These are phyloP conservation scores for Punctoribates punctum DNA, from an alignment of 2,888 invertebrate genomes.

Conservation along the genomic window DNA sequence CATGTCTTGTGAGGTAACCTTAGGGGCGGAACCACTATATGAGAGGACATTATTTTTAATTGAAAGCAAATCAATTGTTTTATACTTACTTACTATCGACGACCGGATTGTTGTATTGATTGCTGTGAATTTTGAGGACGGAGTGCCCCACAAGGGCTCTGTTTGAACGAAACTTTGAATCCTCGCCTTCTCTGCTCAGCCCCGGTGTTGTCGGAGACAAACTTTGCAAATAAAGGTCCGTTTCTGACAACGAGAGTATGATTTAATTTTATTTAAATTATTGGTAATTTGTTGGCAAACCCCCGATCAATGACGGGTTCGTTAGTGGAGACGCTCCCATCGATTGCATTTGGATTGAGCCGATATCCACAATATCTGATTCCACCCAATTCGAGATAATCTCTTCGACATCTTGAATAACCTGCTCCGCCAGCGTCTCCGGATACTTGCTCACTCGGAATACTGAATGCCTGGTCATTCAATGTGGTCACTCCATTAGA, in stretches of 20 bases:
- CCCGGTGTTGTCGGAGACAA: slow-evolving; percentile 43
- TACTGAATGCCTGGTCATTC: slow-evolving; percentile 1
- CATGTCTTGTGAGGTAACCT: not conserved
- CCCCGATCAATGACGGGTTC: slow-evolving; percentile 44
- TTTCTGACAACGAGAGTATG: slow-evolving; percentile 15
- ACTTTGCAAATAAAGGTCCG: slow-evolving; percentile 47
- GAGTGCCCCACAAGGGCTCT: slow-evolving; percentile 45
- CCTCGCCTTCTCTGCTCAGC: slow-evolving; percentile 44
- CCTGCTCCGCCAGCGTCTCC: slow-evolving; percentile 44
- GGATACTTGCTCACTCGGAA: not conserved
- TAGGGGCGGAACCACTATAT: not conserved
- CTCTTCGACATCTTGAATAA: slow-evolving; percentile 43
- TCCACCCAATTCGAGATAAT: slow-evolving; percentile 46
- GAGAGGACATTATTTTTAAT: not conserved
- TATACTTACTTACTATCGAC: slow-evolving; percentile 11
- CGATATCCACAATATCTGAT: slow-evolving; percentile 47
- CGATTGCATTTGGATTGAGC: slow-evolving; percentile 43
- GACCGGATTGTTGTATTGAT: not conserved
- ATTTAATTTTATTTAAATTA: not conserved
- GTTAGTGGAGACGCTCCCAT: slow-evolving; percentile 37
- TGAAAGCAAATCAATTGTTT: not conserved
- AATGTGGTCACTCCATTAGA: not conserved
- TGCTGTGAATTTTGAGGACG: not conserved
- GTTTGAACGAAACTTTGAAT: slow-evolving; percentile 46
- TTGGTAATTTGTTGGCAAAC: not conserved